Base-by-base conservation (phyloP, 1,140 invertebrate species). In the Macrotrachela quadricornifera region DNA sequence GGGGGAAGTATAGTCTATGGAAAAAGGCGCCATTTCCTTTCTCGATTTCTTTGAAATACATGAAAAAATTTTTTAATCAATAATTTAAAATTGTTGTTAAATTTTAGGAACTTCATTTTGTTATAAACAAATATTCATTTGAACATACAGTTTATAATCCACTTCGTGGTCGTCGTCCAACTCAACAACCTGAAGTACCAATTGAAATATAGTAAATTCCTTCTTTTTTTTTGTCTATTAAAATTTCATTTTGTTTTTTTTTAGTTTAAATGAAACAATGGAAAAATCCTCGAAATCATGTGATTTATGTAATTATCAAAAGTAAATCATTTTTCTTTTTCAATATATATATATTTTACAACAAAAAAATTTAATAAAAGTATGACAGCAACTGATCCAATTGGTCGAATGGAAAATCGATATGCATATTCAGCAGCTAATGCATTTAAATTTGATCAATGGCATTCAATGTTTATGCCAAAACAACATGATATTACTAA, bases 401-500 rank as follows among this genome's bases (percentile, higher is more conserved):
- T 69, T 60, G 67, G 65, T 38, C 59, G 71, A 48, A 56, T 72
- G 9, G 64, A 66, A 48, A 64, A 62, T 9, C 58, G 61, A 13
- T 55, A 59, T 55, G 63, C 69, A 16, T 67, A 65, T 49, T 66
- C 64, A 51, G 67, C 68, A 13, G 65, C 71, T 12, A 74, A 74
- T 59, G 62, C 68, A 0, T 74, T 74, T 57, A 73, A 73, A 57
- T 54, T 73, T 44, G 69, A 72, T 38, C 59, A 63, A 18, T 69
- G 67, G 60, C 72, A 74, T 57, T 63, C 63, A 8, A 57, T 74
- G 15, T 61, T 74, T 54, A 56, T 71, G 16, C 58, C 66, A 14
- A 62, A 64, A 43, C 52, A 59, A 13, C 73, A 74, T 58, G 61
- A 72, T 57, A 68, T 70, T 14, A 54, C 70, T 9, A 61, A 69